Evolutionary conservation across 2,113 vertebrate genomes (phyloP), one percentile per base, ranked within the genome.

Genomic region (Ailuropoda melanoleuca): DNA sequence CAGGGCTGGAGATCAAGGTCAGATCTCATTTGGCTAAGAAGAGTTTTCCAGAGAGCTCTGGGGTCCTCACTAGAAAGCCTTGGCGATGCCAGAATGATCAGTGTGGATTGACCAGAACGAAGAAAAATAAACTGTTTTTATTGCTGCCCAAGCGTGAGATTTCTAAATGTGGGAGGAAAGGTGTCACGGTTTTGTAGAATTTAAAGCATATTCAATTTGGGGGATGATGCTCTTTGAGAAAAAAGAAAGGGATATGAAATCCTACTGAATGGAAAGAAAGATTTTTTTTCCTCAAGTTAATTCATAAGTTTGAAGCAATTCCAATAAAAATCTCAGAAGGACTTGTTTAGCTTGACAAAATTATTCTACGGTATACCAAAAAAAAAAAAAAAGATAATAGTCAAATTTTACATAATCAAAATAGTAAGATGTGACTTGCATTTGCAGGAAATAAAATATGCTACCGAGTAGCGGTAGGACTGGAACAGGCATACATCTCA

Each of bases 341-440:
- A 46, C 60, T 87, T 96, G 31, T 70, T 78, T 95, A 96, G 26
- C 26, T 88, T 88, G 46, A 94, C 10, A 74, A 93, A 90, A 82
- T 91, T 83, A 80, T 88, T 93, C 26, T 74, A 80, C 4, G 78
- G 13, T 19, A 4, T 31, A 84, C 88, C 34, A 19, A 48, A 48
- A 58, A n/a, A 31, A 82, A 64, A 88, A 83, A 58, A 39, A 70
- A 64, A 70, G n/a, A 87, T 74, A 88, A 93, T 29, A 64, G 34
- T 53, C 43, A 85, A 56, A 95, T 66, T 77, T 87, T 24, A 70
- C 70, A 50, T 66, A 70, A 94, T 85, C 70, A 90, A 58, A 94
- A 81, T 80, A 96, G 95, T 29, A 68, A 92, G 53, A 70, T 4
- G 68, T 66, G 55, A 48, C 62, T 77, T 72, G 13, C 1, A 53